phyloP scores from a whole-genome alignment of 2,888 invertebrate species.

The Agapetus fuscipes region DNA sequence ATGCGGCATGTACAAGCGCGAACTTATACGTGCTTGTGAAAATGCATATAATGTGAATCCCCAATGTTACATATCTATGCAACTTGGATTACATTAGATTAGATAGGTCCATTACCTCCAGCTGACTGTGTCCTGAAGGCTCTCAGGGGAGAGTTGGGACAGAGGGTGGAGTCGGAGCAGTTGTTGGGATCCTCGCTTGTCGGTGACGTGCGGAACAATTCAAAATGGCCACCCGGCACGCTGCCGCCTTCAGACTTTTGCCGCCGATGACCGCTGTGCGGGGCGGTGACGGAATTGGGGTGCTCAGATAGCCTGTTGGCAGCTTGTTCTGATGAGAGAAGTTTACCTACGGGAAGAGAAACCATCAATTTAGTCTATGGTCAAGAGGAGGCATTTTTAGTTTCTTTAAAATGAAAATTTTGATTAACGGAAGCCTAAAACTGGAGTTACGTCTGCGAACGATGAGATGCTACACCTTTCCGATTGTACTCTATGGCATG shows the following conservation, averaged over 20 bases:
- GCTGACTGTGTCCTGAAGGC: conserved; percentile 14
- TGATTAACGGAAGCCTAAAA: background rate
- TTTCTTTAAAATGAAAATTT: background rate
- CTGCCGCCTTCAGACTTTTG: conserved; percentile 16
- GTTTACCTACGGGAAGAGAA: conserved; percentile 14
- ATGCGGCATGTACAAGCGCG: no score
- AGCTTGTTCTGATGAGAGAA: conserved; percentile 16
- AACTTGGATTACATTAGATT: no score
- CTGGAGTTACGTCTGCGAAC: no score
- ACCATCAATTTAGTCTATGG: background rate
- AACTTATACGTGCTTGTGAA: no score
- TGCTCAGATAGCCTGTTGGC: conserved; percentile 31
- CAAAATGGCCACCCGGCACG: conserved; percentile 14
- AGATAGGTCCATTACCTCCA: conserved; percentile 17
- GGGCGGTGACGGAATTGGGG: conserved; percentile 22
- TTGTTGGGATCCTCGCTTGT: conserved; percentile 24
- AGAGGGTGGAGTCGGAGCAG: conserved; percentile 37
- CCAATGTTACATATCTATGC: no score
- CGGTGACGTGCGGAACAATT: conserved; percentile 21
- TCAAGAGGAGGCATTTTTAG: background rate
- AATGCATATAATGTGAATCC: no score
- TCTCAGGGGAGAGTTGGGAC: conserved; percentile 33
- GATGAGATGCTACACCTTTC: no score
- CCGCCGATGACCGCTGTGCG: conserved; percentile 18
- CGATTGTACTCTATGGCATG: no score